Conservation (phyloP, 2,113 vertebrate genomes). For the Anolis carolinensis region DNA sequence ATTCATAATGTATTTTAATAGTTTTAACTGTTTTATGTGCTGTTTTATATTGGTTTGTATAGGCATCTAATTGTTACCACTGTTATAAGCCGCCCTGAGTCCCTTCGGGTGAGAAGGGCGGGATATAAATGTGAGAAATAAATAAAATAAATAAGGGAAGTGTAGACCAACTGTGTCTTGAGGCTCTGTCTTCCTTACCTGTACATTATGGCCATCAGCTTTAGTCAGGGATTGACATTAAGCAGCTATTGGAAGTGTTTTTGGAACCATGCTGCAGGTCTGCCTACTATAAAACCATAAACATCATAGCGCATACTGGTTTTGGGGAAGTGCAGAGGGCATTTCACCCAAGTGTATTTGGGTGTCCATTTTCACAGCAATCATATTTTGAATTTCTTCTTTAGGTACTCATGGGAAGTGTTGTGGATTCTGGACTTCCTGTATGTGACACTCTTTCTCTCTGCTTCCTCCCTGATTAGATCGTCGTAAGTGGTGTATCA, state of each 20-base stretch:
- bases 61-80: too few relatives aligned
- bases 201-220: neutral
- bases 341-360: neutral
- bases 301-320: neutral
- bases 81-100: too few relatives aligned
- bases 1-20: too few relatives aligned
- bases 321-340: neutral
- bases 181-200: too few relatives aligned
- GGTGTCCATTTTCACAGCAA: neutral
- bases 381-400: neutral
- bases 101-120: too few relatives aligned
- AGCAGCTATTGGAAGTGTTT: neutral
- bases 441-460: neutral
- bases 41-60: too few relatives aligned
- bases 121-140: too few relatives aligned
- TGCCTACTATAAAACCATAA: neutral
- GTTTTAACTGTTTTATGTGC: too few relatives aligned
- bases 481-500: constrained; percentile 82
- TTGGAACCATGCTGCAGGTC: neutral
- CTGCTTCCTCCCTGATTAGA: constrained; percentile 61
- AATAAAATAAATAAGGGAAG: too few relatives aligned
- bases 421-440: neutral
- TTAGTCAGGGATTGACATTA: neutral
- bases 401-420: too few relatives aligned
- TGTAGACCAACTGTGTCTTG: too few relatives aligned